Base-by-base conservation (phyloP, 35 echinoderm and acorn worm genomes). In the Heliocidaris tuberculata region DNA sequence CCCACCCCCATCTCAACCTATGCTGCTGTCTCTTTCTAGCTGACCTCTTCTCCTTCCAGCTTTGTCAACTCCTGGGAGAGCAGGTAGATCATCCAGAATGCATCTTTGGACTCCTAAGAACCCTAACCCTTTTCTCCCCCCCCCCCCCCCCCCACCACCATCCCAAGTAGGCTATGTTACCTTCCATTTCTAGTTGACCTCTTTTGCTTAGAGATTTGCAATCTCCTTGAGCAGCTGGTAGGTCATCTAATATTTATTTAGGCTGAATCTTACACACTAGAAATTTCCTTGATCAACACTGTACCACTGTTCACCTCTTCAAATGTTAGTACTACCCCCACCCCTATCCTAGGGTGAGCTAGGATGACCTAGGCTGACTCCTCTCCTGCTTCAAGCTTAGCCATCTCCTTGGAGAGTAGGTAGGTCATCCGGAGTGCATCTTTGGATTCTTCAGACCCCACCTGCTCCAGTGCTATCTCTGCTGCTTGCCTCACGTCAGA, bases 401-500 rank as follows among this genome's bases (percentile, higher is more conserved):
- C 60, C 95, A 97, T 97, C 92, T 97, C 97, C 93, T 94, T 47
- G 32, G 93, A 59, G 7, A 99, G 85, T 10, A 99, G 94, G 30
- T 97, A 35, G 29, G 96, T 96, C 29, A 99, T 90, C 50, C 94
- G 89, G 49, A 99, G 50, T 19, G 98, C 96, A 85, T 99, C 94
- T 42, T 94, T 94, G 9, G 98, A 94, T 48, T 95, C 50, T 50
- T 96, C 92, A 13, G 95, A 94, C 60, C 96, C 94, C 59, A 99
- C 96, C 65, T 97, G 60, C 30, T 94, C 48, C 50, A 99, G 85
- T 11, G 96, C 98, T 11, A 95, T 88, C 91, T 97, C 95, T 11
- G 98, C 98, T 59, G 98, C 96, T 93, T 94, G 86, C 52, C 98
- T 59, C 52, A 99, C 98, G 94, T 99, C 94, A 7, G 98, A 99